Conservation (phyloP, 2,797 vertebrate species). For the Pempheris klunzingeri region DNA sequence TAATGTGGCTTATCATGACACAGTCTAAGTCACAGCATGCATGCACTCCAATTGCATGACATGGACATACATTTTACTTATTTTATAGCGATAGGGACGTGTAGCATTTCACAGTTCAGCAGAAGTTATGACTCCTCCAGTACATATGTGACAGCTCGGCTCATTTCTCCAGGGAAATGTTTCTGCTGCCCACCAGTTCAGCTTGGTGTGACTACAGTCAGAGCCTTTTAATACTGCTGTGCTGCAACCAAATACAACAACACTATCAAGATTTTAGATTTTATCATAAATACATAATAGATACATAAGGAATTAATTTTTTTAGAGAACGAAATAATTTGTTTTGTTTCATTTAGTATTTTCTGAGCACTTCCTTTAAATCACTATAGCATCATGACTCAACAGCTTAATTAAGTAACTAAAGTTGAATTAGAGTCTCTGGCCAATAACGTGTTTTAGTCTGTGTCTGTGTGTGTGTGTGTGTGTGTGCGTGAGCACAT, state of each 20-base stretch:
- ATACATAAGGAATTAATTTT: not conserved
- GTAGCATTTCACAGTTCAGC: slow-evolving; percentile 10
- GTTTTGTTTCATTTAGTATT: not conserved
- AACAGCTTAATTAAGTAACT: slow-evolving; percentile 19
- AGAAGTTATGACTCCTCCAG: slow-evolving; percentile 1
- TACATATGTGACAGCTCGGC: slow-evolving; percentile 12
- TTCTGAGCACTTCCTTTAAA: not conserved
- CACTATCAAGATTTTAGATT: not conserved
- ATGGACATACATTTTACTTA: not conserved
- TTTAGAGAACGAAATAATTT: not conserved
- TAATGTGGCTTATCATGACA: not conserved
- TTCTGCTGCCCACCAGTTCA: not conserved
- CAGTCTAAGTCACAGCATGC: not conserved
- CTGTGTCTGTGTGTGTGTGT: too few species aligned
- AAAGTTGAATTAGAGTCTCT: not conserved
- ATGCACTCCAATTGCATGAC: not conserved
- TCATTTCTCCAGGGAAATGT: slow-evolving; percentile 24
- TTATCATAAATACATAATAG: not conserved
- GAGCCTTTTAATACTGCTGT: not conserved
- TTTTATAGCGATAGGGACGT: not conserved
- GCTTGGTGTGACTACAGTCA: not conserved
- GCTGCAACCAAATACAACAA: slow-evolving; percentile 11
- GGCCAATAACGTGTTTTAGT: not conserved
- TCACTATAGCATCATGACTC: not conserved
- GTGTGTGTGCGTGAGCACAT: not conserved